These are phyloP conservation scores for Palythoa grandiflora DNA, from an alignment of 92 coral and sea anemone genomes.

Conservation along the genomic window DNA sequence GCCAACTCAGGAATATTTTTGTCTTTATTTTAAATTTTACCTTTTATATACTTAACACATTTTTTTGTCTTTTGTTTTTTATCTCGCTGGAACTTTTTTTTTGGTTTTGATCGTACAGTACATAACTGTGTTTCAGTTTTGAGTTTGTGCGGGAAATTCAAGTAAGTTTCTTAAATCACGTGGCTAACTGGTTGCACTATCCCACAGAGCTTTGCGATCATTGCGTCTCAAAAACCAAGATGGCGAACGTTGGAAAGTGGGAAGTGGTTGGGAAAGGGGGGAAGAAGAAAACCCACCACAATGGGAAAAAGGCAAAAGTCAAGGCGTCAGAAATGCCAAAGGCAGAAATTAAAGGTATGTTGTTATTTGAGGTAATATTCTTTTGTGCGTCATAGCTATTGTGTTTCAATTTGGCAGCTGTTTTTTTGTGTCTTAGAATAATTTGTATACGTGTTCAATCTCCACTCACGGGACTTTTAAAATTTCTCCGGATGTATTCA, in stretches of 20 bases:
- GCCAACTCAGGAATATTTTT: no score
- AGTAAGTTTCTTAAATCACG: constrained; percentile 20
- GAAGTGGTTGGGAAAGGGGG: constrained; percentile 97
- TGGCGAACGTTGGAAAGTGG: constrained; percentile 99
- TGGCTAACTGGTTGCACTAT: constrained; percentile 1
- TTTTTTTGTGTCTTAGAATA: background rate
- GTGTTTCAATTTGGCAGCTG: background rate
- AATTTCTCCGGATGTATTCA: constrained; percentile 2
- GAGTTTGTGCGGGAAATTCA: constrained; percentile 60
- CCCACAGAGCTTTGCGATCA: constrained; percentile 47
- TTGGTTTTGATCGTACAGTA: no score
- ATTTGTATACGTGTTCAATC: constrained; percentile 32
- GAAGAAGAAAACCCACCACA: constrained; percentile 74
- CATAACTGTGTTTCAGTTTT: no score
- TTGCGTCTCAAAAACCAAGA: constrained; percentile 61
- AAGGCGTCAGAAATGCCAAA: constrained; percentile 84
- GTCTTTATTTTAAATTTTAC: no score
- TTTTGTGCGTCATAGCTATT: background rate
- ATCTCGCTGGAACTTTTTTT: no score
- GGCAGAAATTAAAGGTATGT: constrained; percentile 83
- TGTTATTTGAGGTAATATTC: background rate
- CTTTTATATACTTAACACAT: no score
- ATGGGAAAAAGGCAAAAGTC: constrained; percentile 83
- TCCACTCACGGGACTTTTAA: background rate
- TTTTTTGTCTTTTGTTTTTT: no score